phyloP scores from a whole-genome alignment of 2,797 vertebrate genomes.

The Sylvia borin region DNA sequence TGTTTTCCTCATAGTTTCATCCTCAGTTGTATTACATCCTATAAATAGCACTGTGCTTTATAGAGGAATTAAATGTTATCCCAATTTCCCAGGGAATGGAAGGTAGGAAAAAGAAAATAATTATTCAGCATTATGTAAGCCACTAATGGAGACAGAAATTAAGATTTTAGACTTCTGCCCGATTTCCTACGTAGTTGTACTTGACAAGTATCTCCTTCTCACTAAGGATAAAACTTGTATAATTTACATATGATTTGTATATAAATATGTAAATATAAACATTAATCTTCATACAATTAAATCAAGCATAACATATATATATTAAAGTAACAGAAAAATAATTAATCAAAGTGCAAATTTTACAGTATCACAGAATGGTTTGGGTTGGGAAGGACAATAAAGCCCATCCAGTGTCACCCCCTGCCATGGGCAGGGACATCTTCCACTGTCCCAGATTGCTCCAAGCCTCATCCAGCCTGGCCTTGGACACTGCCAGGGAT shows the following conservation, averaged over 20 bases:
- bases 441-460: background rate
- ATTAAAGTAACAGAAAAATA: background rate
- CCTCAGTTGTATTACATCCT: background rate
- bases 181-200: rapidly evolving
- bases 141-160: background rate
- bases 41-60: background rate
- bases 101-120: background rate
- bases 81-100: background rate
- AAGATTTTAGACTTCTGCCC: background rate
- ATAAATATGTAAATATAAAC: background rate
- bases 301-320: background rate
- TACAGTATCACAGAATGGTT: background rate
- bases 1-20: background rate
- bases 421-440: background rate
- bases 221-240: background rate
- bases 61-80: background rate
- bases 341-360: background rate
- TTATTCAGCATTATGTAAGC: background rate
- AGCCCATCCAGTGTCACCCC: background rate
- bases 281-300: background rate
- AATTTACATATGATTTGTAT: background rate
- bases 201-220: background rate
- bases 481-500: background rate
- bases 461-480: rapidly evolving
- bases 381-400: background rate